A percentile compares a stretch with the other conserved stretches of the same genome.
phyloP scores from a whole-genome alignment of 1,140 invertebrate species.

The Paraescarpia echinospica region DNA sequence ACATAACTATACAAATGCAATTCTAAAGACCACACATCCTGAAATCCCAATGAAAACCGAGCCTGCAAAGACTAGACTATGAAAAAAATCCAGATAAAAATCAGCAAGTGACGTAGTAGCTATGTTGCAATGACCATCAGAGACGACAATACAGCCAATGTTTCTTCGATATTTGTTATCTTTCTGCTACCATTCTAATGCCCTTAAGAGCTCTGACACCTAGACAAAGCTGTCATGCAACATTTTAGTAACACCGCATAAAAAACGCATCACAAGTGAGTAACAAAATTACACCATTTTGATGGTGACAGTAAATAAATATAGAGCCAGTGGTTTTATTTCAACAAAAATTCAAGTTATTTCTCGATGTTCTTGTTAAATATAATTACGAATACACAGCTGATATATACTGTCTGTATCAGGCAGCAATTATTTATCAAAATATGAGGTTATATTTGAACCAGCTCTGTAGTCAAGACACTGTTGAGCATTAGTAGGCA shows the following conservation, averaged over 20 bases:
- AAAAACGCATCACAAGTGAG: neutral
- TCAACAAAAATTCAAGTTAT: neutral
- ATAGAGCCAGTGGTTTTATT: neutral
- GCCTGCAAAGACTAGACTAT: neutral
- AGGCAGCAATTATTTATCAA: neutral
- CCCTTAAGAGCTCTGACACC: neutral
- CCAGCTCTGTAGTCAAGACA: neutral
- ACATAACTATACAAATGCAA: neutral
- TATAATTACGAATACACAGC: neutral
- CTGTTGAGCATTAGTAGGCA: neutral
- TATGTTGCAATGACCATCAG: neutral
- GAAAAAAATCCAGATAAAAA: neutral
- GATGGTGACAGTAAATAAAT: neutral
- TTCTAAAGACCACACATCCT: neutral
- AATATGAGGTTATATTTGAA: neutral
- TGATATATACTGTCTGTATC: neutral
- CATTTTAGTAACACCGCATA: neutral
- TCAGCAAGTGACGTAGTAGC: neutral
- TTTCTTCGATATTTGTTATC: neutral
- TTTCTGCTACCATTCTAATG: neutral
- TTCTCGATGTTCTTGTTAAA: neutral
- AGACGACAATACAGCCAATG: neutral
- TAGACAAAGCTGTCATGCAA: neutral
- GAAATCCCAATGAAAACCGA: neutral
- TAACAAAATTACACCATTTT: neutral